Evolutionary conservation across 2,113 vertebrate genomes (phyloP).

Genomic region (Neopipo cinnamomea): DNA sequence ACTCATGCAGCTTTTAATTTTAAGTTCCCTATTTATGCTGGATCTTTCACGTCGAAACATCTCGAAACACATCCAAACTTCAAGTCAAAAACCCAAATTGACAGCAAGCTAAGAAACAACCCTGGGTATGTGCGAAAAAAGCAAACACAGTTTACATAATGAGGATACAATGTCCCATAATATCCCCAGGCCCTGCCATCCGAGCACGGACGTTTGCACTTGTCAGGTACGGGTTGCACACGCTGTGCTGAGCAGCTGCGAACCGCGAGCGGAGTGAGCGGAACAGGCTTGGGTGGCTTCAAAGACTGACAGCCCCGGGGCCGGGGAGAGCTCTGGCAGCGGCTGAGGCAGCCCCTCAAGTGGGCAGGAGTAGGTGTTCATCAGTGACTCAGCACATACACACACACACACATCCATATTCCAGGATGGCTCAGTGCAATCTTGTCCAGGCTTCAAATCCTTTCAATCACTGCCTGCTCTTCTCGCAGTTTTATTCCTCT

Average conservation of each 20-base stretch:
- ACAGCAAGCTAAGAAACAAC: neutral
- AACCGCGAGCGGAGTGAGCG: rapidly evolving
- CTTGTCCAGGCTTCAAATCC: neutral
- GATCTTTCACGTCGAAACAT: neutral
- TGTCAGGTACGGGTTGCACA: neutral
- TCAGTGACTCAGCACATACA: neutral
- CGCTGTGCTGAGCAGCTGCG: neutral
- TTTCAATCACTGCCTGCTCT: neutral
- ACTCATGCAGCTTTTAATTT: neutral
- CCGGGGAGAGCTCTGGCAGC: neutral
- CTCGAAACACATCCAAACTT: neutral
- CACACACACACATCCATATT: neutral
- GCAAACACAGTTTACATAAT: neutral
- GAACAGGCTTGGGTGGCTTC: neutral
- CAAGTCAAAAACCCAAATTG: neutral
- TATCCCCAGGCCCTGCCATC: neutral
- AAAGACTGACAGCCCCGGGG: neutral
- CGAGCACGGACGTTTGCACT: neutral
- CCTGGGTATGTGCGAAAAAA: neutral
- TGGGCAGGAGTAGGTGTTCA: neutral
- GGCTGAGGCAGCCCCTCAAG: neutral
- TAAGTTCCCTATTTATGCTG: neutral
- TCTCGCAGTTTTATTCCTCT: neutral
- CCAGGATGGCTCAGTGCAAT: neutral
- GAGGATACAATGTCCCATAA: neutral